Base-by-base conservation (phyloP, 2,888 invertebrate species). In the Timema podura region DNA sequence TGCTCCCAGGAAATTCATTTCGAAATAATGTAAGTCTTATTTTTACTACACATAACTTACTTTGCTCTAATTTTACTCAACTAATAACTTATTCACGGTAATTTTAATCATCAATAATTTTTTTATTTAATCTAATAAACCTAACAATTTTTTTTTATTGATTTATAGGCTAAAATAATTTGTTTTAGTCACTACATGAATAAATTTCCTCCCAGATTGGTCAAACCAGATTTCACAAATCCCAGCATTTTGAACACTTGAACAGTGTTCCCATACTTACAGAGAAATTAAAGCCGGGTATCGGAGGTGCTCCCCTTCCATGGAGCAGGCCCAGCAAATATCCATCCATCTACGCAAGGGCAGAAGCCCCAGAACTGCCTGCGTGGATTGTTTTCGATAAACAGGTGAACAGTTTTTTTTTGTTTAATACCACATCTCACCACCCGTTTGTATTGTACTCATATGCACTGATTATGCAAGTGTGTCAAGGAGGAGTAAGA, bases 321-420 rank as follows among this genome's bases (percentile, higher is more conserved):
- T 86, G 83, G 70, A 82, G 83, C 73, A 81, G 83, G 9, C 77
- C 81, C 0, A 80, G 84, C 69, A 84, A 85, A 70, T 85, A 86
- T 76, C 91, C 91, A 0, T 91, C 91, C 0, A 79, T 91, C 65
- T 93, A 91, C 81, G 88, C 91, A 2, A 85, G 90, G 15, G 91
- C 91, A 74, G 89, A 90, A 78, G 89, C 88, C 0, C 86, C 88
- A 0, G 90, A 90, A 75, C 79, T 91, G 66, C 95, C 96, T 0
- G 83, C 92, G 0, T 96, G 95, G 95, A 85, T 96, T 68, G 90
- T 91, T 71, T 94, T 90, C 79, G 95, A 96, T 79, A 92, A 93
- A 81, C 89, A 95, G 82, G 92, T 92, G 79, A 76, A 74, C 71
- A n/a, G 67, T 51, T 44, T 15, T 49, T 44, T 5, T 46, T 8